Evolutionary conservation across 2,888 invertebrate species (phyloP).

Genomic region (Meandrusa payeni): DNA sequence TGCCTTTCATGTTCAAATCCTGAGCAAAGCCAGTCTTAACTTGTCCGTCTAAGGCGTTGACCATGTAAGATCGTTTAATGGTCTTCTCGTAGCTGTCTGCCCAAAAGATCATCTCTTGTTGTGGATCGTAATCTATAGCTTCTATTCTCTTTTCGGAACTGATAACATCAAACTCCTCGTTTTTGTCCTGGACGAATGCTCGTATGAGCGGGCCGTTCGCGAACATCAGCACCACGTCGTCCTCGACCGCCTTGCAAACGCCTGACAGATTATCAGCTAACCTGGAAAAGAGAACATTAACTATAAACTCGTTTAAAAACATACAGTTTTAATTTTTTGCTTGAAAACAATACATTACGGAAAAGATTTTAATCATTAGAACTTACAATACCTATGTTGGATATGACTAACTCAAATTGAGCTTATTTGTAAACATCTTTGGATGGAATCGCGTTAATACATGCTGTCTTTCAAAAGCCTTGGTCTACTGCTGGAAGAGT

Average conservation of each 20-base stretch:
- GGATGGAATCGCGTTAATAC: no score
- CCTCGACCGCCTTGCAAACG: constrained; percentile 87
- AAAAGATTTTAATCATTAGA: no score
- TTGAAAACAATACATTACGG: no score
- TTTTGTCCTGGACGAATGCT: constrained; percentile 83
- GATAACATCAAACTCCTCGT: constrained; percentile 88
- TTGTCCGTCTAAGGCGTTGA: constrained; percentile 87
- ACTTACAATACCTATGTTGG: no score
- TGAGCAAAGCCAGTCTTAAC: constrained; percentile 92
- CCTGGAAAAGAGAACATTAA: constrained; percentile 49
- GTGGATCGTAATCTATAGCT: constrained; percentile 94
- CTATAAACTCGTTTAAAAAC: no score
- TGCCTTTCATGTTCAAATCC: constrained; percentile 91
- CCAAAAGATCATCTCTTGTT: constrained; percentile 94
- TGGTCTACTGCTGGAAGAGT: no score
- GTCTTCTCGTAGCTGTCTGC: constrained; percentile 95
- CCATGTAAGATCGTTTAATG: constrained; percentile 95
- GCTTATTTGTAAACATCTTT: no score
- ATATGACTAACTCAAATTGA: no score
- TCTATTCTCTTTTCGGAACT: constrained; percentile 93
- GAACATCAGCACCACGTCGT: constrained; percentile 85
- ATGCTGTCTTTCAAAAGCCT: no score
- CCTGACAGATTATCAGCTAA: constrained; percentile 89
- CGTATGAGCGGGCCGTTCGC: constrained; percentile 94
- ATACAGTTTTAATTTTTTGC: no score